Conservation (phyloP, 1,140 invertebrate genomes). For the Atta texana region DNA sequence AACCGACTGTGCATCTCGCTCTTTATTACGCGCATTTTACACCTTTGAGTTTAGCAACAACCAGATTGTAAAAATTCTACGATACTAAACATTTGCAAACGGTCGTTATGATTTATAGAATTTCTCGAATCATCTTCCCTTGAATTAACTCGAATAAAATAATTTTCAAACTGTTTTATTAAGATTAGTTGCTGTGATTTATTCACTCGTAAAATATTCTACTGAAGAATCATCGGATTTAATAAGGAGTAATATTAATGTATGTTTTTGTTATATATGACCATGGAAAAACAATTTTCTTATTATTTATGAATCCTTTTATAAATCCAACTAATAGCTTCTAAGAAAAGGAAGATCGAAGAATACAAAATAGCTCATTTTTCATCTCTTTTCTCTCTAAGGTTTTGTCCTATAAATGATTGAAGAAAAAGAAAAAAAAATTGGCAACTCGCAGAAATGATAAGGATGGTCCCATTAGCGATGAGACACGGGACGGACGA, state of each 20-base stretch:
- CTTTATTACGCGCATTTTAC: slow-evolving; percentile 35
- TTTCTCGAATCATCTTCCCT: background rate
- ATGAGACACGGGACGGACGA: slow-evolving; percentile 46
- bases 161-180: background rate
- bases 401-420: slow-evolving; percentile 2
- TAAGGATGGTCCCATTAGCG: slow-evolving; percentile 67
- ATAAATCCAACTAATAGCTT: slow-evolving; percentile 9
- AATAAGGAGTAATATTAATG: background rate
- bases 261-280: background rate
- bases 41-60: background rate
- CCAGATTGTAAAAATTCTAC: background rate
- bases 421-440: background rate
- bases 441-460: slow-evolving; percentile 45
- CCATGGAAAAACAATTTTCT: background rate
- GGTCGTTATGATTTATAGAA: background rate
- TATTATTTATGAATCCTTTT: background rate
- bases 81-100: background rate
- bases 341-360: slow-evolving; percentile 19
- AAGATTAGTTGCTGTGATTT: background rate
- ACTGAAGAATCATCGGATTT: background rate
- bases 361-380: slow-evolving; percentile 55
- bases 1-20: background rate
- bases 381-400: background rate
- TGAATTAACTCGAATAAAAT: background rate
- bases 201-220: background rate